A percentile compares a stretch with the other conserved stretches of the same genome.
Evolutionary conservation across 2,797 vertebrate genomes (phyloP).

Genomic region (Peromyscus attwateri): DNA sequence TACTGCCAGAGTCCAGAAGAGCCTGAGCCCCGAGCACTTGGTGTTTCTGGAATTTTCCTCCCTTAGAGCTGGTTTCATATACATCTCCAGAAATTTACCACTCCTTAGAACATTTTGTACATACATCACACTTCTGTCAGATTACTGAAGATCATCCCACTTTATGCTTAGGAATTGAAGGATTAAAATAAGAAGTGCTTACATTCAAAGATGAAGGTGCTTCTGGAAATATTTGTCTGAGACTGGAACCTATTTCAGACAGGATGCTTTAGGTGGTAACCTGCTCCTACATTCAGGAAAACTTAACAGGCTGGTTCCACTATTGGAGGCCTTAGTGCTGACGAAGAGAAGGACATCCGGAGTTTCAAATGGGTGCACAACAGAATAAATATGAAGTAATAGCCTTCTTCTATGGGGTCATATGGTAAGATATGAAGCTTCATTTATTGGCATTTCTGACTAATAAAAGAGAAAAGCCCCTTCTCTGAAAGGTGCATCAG

Average conservation of each 20-base stretch:
- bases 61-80: background rate
- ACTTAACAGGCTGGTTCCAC: background rate
- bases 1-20: background rate
- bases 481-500: background rate
- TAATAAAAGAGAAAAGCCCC: background rate
- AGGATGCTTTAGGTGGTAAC: background rate
- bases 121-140: background rate
- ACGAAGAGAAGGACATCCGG: background rate
- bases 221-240: constrained; percentile 3
- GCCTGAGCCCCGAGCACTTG: background rate
- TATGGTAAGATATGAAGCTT: background rate
- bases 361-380: background rate
- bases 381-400: background rate
- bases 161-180: constrained; percentile 20
- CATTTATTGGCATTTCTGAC: background rate
- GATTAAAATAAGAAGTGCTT: constrained; percentile 19
- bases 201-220: background rate
- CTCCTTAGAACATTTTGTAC: background rate
- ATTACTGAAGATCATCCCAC: background rate
- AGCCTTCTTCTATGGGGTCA: background rate
- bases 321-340: background rate
- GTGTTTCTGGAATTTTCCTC: background rate
- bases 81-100: background rate
- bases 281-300: background rate
- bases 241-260: background rate